Base-by-base conservation (phyloP, 2,888 invertebrate genomes). In the Acronicta aceris region DNA sequence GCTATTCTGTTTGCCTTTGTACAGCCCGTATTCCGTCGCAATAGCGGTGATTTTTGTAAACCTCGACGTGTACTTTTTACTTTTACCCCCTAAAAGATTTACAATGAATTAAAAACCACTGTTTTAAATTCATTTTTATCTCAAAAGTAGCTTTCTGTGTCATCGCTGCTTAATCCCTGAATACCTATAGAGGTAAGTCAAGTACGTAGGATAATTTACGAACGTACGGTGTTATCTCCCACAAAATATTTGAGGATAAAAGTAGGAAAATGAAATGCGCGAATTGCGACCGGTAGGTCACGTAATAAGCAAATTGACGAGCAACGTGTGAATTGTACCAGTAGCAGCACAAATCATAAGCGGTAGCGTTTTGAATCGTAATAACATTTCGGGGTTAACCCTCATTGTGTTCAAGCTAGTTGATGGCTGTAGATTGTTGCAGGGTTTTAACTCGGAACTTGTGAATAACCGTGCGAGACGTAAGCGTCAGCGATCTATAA, bases 231-330 rank as follows among this genome's bases (percentile, higher is more conserved):
- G n/a, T 0, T n/a, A 38, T 7, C n/a, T 0, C 7, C 7, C 1
- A 38, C n/a, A 38, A n/a, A 38, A n/a, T 38, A 38, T 38, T 6
- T 38, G n/a, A 13, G 36, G 3, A 27, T 40, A 36, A 0, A n/a
- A 38, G 25, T 13, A 40, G 41, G 54, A 56, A 61, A 73, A 69
- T 61, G 38, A 56, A 69, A 67, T 47, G 50, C 56, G 46, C 46
- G 61, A 69, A 69, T 68, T 56, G 45, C 40, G 46, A 38, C 33
- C 56, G 74, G 57, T 59, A 55, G 64, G 74, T 70, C 69, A 70
- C 69, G 69, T 61, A 74, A 60, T 67, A 74, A 47, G 43, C 45
- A 30, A 75, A 71, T 59, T 64, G 56, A 60, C 58, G 65, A 60
- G 59, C 60, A 61, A 55, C 74, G 74, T 68, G 69, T 62, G 50